A percentile compares a stretch with the other conserved stretches of the same genome.
phyloP scores from a whole-genome alignment of 2,888 invertebrate genomes.

The Eucera pruinosa region DNA sequence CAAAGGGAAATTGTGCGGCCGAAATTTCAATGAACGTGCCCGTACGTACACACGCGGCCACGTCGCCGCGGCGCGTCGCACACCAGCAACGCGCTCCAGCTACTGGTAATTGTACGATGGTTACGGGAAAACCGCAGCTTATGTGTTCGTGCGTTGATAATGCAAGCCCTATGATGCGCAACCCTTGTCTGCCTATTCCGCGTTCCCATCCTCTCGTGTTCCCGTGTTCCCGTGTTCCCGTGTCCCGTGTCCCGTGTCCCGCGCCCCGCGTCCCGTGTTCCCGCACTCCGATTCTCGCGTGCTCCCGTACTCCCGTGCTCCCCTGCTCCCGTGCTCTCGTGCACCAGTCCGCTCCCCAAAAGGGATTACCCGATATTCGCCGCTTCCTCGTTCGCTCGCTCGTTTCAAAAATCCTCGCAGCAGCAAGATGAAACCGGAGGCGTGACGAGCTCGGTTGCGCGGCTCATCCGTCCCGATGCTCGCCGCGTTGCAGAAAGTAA shows the following conservation, averaged over 20 bases:
- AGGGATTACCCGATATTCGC: constrained; percentile 5
- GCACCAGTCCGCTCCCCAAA: neutral
- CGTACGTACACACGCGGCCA: neutral
- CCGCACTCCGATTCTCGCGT: too few relatives aligned
- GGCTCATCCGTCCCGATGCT: too few relatives aligned
- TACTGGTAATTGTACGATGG: constrained; percentile 46
- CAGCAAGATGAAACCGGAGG: neutral
- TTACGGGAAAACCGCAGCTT: constrained; percentile 47
- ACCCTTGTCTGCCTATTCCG: neutral
- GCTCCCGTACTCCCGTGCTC: too few relatives aligned
- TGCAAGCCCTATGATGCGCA: constrained; percentile 2
- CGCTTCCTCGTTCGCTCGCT: neutral
- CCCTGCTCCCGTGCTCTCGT: too few relatives aligned
- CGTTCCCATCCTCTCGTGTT: too few relatives aligned
- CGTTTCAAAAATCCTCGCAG: neutral
- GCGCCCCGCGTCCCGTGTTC: too few relatives aligned
- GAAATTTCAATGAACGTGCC: constrained; percentile 58
- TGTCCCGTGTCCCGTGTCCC: too few relatives aligned
- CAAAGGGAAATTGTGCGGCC: constrained; percentile 52
- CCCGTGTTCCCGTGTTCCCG: too few relatives aligned
- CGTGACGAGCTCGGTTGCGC: too few relatives aligned
- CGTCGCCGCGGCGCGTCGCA: neutral
- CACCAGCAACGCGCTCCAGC: neutral
- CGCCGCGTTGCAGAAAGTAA: neutral
- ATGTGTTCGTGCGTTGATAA: constrained; percentile 51